Base-by-base conservation (phyloP, 2,797 vertebrate genomes). In the Eupleurogrammus muticus region DNA sequence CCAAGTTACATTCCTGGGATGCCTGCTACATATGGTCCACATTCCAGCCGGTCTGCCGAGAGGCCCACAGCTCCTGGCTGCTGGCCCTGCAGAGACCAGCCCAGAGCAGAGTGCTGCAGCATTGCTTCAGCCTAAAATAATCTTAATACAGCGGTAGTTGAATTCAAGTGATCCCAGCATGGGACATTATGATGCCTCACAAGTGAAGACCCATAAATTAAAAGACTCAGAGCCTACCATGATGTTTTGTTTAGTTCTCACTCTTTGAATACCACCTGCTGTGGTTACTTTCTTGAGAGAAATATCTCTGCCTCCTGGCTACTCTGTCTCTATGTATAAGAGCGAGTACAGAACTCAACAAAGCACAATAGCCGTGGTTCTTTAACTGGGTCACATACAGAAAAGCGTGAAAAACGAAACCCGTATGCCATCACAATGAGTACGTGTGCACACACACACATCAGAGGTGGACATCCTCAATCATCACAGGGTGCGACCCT, bases 21-120 rank as follows among this genome's bases (percentile, higher is more conserved):
- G 94, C 94, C 94, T 96, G 94, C 94, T 96, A 95, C 97, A 97
- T 97, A 96, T 97, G 97, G 96, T 97, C 94, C 92, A 96, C 96
- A 98, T 98, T 98, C 97, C 97, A 94, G 92, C 91, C 87, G 77
- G 94, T 95, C 95, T 95, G 95, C 92, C 69, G 86, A 94, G 95
- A 94, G 94, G 94, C 94, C 93, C 92, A 89, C 80, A 61, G 81
- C 93, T 94, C 91, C 91, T 94, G 90, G 82, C 89, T 80, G 52
- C 90, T 77, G 92, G 95, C 94, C 93, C 93, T 92, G 92, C 92
- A 85, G 89, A 90, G 89, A 90, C 90, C 86, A 89, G 84, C 89
- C 90, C 86, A 79, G 63, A 82, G 67, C 72, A 67, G 66, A 13
- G n/a, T 50, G 75, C 84, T 86, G 67, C 82, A 73, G 90, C 87